Base-by-base conservation (phyloP, 2,113 vertebrate genomes). In the Callaeas wilsoni region DNA sequence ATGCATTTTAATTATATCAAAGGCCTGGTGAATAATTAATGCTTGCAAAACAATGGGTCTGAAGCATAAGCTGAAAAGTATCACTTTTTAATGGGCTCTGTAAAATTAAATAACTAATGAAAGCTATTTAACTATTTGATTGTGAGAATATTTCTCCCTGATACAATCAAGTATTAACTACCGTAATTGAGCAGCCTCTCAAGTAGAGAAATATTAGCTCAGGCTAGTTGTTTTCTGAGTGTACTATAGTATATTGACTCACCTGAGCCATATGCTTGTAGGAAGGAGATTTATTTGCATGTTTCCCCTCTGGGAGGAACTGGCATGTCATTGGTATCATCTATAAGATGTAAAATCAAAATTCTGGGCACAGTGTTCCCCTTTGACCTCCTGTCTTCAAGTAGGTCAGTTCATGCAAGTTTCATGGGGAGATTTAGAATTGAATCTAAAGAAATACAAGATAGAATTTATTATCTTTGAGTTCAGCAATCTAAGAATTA, bases 1-100 rank as follows among this genome's bases (percentile, higher is more conserved):
- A 94, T 84, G 59, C 37, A 92, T 94, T 82, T 95, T 95, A 89
- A 97, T 97, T 97, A 95, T 93, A 92, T 75, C 59, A 90, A 85
- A 65, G 77, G 39, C 75, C 78, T 35, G 1, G 71, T 94, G 42
- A 97, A 96, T 97, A 89, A 96, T 95, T 97, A 97, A 92, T 95
- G 67, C 64, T 80, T 88, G 37, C 41, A 84, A 81, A 88, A 93
- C 94, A 96, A 44, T 93, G 52, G 39, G 49, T 93, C 74, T 96
- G 91, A 94, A 94, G 70, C 52, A 78, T 80, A 92, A 93, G 53
- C 73, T 88, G 86, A 77, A 68, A 97, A 90, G 85, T 90, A 86
- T 67, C 84, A 87, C 78, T 93, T 96, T 93, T 94, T 93, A 91
- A 83, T 88, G 35, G 62, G 27, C 32, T 93, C 74, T 86, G 49